These are phyloP conservation scores for Leuciscus idus DNA, from an alignment of 2,113 vertebrate species.

Conservation along the genomic window DNA sequence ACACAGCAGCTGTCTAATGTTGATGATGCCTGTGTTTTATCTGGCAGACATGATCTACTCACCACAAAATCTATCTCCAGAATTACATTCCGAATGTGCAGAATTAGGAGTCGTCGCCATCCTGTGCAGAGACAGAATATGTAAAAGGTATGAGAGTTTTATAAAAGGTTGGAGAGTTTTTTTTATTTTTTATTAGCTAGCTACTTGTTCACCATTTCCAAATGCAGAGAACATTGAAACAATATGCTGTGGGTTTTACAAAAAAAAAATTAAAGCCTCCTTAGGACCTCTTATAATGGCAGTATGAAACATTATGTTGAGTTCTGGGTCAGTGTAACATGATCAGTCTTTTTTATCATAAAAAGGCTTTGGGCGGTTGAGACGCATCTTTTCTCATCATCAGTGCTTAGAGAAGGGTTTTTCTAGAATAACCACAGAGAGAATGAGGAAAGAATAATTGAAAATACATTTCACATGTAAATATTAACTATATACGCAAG, in stretches of 20 bases:
- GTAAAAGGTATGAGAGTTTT: background rate
- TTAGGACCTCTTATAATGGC: background rate
- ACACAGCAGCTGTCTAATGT: background rate
- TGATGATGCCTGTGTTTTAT: background rate
- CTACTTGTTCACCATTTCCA: background rate
- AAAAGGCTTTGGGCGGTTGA: background rate
- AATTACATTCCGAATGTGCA: slow-evolving; percentile 57
- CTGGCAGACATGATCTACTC: slow-evolving; percentile 41
- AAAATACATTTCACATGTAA: background rate
- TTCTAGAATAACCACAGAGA: background rate
- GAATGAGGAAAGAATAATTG: background rate
- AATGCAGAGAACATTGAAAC: background rate
- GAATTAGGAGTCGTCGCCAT: slow-evolving; percentile 68
- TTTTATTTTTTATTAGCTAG: background rate
- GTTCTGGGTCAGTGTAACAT: slow-evolving; percentile 3
- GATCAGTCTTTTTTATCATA: background rate
- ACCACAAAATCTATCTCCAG: slow-evolving; percentile 74
- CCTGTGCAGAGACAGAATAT: slow-evolving; percentile 53
- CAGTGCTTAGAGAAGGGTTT: background rate
- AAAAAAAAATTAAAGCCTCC: too few relatives aligned
- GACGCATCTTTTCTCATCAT: background rate
- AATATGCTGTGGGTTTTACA: background rate
- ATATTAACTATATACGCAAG: background rate
- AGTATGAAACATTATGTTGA: background rate
- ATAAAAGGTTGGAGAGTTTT: background rate